phyloP scores from a whole-genome alignment of 2,888 invertebrate genomes.

The Chrysopilus asiliformis region DNA sequence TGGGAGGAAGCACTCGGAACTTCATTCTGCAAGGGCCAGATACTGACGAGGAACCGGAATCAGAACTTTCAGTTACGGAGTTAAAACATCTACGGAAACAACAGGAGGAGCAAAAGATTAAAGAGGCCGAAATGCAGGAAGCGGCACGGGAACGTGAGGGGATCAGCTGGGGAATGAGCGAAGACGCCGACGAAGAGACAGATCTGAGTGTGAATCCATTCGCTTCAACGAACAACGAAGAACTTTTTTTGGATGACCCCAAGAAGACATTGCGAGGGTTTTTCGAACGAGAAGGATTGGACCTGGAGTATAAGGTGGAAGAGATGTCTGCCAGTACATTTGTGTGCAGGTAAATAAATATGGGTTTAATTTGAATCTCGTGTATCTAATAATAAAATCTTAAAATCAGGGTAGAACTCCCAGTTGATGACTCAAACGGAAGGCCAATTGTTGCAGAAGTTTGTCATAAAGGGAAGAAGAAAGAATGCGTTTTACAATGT shows the following conservation, averaged over 20 bases:
- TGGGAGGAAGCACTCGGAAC: constrained; percentile 76
- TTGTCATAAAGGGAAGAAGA: constrained; percentile 81
- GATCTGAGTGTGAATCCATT: constrained; percentile 74
- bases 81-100: constrained; percentile 43
- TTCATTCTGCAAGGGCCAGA: constrained; percentile 72
- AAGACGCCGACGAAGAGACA: constrained; percentile 77
- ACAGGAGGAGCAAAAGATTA: constrained; percentile 33
- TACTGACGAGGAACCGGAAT: constrained; percentile 77
- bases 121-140: constrained; percentile 29
- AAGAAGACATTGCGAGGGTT: constrained; percentile 88
- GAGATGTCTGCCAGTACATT: constrained; percentile 80
- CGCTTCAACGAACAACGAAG: constrained; percentile 70
- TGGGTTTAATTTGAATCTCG: background rate
- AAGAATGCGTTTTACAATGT: constrained; percentile 84
- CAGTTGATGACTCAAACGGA: constrained; percentile 65
- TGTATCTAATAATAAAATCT: constrained; percentile 15
- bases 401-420: constrained; percentile 65
- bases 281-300: constrained; percentile 84
- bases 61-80: constrained; percentile 63
- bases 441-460: constrained; percentile 72
- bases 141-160: constrained; percentile 50
- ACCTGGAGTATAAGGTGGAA: constrained; percentile 72
- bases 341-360: constrained; percentile 50
- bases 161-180: constrained; percentile 88
- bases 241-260: constrained; percentile 84